Percentiles rank a stretch among this genome's conserved stretches.
Evolutionary conservation across 2,113 vertebrate genomes (phyloP).

Genomic region (Oryzias javanicus): DNA sequence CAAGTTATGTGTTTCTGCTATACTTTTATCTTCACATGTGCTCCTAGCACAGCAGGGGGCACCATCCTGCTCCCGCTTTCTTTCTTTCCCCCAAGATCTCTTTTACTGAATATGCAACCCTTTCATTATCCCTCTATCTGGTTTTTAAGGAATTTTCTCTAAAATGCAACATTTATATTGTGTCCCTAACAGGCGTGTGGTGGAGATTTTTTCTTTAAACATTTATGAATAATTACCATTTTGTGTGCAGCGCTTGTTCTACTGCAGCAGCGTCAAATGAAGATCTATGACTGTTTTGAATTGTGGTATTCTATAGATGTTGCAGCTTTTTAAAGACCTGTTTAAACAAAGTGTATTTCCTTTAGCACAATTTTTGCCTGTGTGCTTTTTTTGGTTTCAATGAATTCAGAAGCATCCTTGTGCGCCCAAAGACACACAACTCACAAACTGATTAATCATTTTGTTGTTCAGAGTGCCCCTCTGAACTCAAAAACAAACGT

Average conservation of each 20-base stretch:
- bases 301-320: conserved; percentile 25
- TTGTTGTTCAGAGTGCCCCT: conserved; percentile 29
- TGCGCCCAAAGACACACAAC: not conserved
- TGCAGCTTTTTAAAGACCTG: not conserved
- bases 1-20: conserved; percentile 14
- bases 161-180: not conserved
- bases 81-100: not conserved
- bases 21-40: conserved; percentile 16
- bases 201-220: conserved; percentile 1
- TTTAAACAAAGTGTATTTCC: no score
- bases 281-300: conserved; percentile 25
- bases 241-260: not conserved
- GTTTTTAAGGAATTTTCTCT: conserved; percentile 27
- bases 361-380: no score
- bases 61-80: conserved; percentile 15
- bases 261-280: conserved; percentile 2
- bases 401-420: no score
- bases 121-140: conserved; percentile 17
- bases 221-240: not conserved
- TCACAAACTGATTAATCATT: conserved; percentile 29
- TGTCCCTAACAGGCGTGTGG: not conserved
- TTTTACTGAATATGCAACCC: conserved; percentile 1
- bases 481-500: conserved; percentile 48
- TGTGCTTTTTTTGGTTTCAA: no score
- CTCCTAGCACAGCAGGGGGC: conserved; percentile 32